A percentile compares a stretch with the other conserved stretches of the same genome.
Conservation (phyloP, 35 echinoderm and acorn worm species). For the Apostichopus japonicus region DNA sequence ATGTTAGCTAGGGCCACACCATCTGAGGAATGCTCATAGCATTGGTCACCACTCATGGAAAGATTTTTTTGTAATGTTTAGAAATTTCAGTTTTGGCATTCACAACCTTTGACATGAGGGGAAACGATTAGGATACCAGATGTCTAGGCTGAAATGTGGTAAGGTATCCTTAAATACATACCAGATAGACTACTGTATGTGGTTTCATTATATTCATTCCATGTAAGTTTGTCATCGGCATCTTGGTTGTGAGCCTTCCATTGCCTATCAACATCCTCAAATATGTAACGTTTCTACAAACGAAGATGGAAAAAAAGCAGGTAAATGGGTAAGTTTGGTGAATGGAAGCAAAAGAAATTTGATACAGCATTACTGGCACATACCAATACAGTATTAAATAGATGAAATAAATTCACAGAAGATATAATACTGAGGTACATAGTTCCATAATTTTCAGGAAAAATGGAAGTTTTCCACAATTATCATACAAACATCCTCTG, state of each 20-base stretch:
- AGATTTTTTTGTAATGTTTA: no score
- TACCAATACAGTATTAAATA: no score
- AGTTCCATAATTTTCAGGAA: no score
- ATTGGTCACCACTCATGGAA: neutral
- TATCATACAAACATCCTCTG: no score
- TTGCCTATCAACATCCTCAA: conserved; percentile 88
- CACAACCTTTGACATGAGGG: neutral
- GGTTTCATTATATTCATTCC: conserved; percentile 93
- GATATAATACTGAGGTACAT: no score
- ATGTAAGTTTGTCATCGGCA: conserved; percentile 72
- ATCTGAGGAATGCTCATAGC: conserved; percentile 19
- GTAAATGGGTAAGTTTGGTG: neutral
- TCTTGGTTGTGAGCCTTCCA: conserved; percentile 89
- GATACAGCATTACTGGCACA: no score
- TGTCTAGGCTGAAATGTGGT: neutral
- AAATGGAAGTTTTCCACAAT: no score
- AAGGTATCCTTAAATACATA: conserved; percentile 48
- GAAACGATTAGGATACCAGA: no score
- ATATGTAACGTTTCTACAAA: conserved; percentile 90
- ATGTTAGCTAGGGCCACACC: neutral
- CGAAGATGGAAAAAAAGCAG: neutral
- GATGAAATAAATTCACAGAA: no score
- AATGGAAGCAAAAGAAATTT: no score
- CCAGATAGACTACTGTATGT: conserved; percentile 92
- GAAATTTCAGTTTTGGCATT: neutral